Base-by-base conservation (phyloP, 2,797 vertebrate species). In the Gallinago nigripennis region DNA sequence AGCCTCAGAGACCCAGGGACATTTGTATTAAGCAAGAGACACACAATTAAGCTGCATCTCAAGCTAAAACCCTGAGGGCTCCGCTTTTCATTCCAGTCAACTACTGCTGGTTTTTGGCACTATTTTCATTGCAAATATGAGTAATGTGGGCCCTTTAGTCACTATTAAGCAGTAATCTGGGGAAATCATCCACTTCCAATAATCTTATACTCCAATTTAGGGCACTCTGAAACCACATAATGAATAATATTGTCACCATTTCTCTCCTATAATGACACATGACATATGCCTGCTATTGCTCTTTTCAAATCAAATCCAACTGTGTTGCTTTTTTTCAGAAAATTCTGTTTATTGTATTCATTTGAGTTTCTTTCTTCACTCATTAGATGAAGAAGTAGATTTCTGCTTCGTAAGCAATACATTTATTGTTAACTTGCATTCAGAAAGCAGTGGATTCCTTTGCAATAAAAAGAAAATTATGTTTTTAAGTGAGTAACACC, bases 121-220 rank as follows among this genome's bases (percentile, higher is more conserved):
- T 95, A 93, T 97, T 97, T 98, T 97, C 97, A 80, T 88, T 96
- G 93, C 96, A 98, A 97, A 98, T 97, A 97, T 98, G 97, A 98
- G 95, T 96, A 94, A 98, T 92, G 95, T 54, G 20, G 91, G 92
- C 94, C 94, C 97, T 96, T 98, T 96, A 97, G 97, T 98, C 97
- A 97, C 97, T 97, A 98, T 97, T 98, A 98, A 97, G 97, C 73
- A 94, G 94, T 97, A 97, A 98, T 97, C 97, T 97, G 95, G 98
- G 97, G 97, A 98, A 98, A 98, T 98, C 97, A 98, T 97, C 94
- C 94, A 96, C 96, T 98, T 97, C 96, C 96, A 97, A 97, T 97
- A 98, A 98, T 97, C 97, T 97, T 95, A 96, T 97, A 95, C 95
- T 97, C 96, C 96, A 96, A 98, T 98, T 98, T 97, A 97, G 95